Conservation (phyloP, 2,888 invertebrate species). For the Thymelicus sylvestris region DNA sequence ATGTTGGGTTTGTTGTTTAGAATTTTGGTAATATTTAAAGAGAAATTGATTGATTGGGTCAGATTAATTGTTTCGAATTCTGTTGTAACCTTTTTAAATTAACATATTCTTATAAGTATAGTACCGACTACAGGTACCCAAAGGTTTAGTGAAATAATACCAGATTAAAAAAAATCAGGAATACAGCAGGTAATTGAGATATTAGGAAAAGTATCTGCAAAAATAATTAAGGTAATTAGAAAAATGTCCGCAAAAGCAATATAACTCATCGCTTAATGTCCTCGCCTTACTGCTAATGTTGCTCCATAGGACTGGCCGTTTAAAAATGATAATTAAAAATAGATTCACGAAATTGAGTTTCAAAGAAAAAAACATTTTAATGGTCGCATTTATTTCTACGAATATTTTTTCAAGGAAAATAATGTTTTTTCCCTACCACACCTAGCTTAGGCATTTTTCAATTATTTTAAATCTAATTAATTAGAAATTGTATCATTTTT, state of each 20-base stretch:
- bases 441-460: not conserved
- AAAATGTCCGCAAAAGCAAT: slow-evolving; percentile 59
- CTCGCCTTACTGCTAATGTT: slow-evolving; percentile 67
- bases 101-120: too few relatives aligned
- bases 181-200: not conserved
- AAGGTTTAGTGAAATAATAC: not conserved
- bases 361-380: slow-evolving; percentile 12
- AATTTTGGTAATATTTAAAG: too few relatives aligned
- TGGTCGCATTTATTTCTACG: not conserved
- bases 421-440: not conserved
- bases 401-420: slow-evolving; percentile 13
- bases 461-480: slow-evolving; percentile 6
- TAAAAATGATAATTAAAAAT: slow-evolving; percentile 69
- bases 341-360: slow-evolving; percentile 56
- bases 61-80: too few relatives aligned
- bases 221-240: slow-evolving; percentile 74
- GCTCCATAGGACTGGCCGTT: slow-evolving; percentile 49
- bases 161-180: not conserved
- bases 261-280: slow-evolving; percentile 72
- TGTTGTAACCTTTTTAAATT: too few relatives aligned
- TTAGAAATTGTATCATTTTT: not conserved
- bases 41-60: too few relatives aligned
- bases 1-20: too few relatives aligned
- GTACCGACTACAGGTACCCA: too few relatives aligned
- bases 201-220: not conserved